Base-by-base conservation (phyloP, 2,113 vertebrate genomes). In the Craseonycteris thonglongyai region DNA sequence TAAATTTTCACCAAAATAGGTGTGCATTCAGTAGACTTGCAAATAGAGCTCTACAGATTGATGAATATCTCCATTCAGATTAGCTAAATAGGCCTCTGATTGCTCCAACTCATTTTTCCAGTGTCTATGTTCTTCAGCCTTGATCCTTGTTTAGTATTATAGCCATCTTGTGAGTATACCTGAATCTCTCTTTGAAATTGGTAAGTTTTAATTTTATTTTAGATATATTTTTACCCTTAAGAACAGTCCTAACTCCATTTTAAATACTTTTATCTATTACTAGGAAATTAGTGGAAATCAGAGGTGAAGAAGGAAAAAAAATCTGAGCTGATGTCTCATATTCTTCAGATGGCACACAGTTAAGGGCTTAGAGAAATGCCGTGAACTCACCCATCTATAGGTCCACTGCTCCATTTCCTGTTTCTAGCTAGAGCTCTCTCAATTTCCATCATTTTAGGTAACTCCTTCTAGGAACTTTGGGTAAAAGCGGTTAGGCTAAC, bases 1-100 rank as follows among this genome's bases (percentile, higher is more conserved):
- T 93, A 88, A 95, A 79, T 84, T 91, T 92, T 47, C 56, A 84
- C 69, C 71, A 75, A 95, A 82, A 76, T 92, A 91, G 66, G 79
- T 94, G 28, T 79, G 35, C 12, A 0, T 49, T 71, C 49, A 88
- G 51, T 87, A 71, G 61, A 40, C 38, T 88, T 78, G 14, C 30
- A 65, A 56, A 35, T 87, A 38, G 58, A 84, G n/a, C 59, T 91
- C 38, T 68, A 82, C 40, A 45, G 16, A 59, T 80, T 30, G 21
- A 38, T 93, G 61, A 51, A 58, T 40, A 45, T 56, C n/a, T 89
- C 28, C 75, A 6, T 65, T 90, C 66, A 59, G 74, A 63, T 68
- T 63, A 79, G 40, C 18, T 28, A 72, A 91, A 61, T 11, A 49
- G 79, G 78, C 5, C 47, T 26, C 24, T 45, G 35, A 54, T 88